Evolutionary conservation across 2,797 vertebrate genomes (phyloP).

Genomic region (Neosalanx taihuensis): DNA sequence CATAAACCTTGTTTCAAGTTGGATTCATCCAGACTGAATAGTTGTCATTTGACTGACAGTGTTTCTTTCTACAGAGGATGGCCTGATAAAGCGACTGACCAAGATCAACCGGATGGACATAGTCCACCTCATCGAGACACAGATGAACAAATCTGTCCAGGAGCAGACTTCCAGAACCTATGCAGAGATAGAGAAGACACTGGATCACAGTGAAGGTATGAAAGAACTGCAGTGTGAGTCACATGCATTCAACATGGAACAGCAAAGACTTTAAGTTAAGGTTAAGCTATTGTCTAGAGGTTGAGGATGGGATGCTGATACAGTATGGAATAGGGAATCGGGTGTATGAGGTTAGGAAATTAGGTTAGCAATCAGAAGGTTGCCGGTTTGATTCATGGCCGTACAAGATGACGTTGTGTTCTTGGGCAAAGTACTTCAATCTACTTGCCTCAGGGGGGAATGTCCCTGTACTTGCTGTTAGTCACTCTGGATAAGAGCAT

Average conservation of each 20-base stretch:
- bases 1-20: neutral
- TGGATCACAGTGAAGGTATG: conserved; percentile 95
- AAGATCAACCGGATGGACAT: conserved; percentile 99
- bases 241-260: neutral
- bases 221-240: neutral
- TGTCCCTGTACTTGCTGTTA: no score
- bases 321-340: neutral
- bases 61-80: conserved; percentile 75
- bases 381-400: no score
- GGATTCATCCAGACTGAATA: neutral
- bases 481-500: no score
- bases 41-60: neutral
- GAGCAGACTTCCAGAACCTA: conserved; percentile 81
- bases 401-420: no score
- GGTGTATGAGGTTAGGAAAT: no score
- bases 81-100: conserved; percentile 86
- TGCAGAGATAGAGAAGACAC: conserved; percentile 87
- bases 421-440: no score
- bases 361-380: no score
- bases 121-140: conserved; percentile 92
- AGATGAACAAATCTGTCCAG: conserved; percentile 79
- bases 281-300: no score
- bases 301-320: neutral
- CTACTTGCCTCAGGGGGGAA: no score
- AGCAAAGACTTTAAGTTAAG: no score